These are phyloP conservation scores for Gortyna flavago DNA, from an alignment of 2,888 invertebrate genomes.

Conservation along the genomic window DNA sequence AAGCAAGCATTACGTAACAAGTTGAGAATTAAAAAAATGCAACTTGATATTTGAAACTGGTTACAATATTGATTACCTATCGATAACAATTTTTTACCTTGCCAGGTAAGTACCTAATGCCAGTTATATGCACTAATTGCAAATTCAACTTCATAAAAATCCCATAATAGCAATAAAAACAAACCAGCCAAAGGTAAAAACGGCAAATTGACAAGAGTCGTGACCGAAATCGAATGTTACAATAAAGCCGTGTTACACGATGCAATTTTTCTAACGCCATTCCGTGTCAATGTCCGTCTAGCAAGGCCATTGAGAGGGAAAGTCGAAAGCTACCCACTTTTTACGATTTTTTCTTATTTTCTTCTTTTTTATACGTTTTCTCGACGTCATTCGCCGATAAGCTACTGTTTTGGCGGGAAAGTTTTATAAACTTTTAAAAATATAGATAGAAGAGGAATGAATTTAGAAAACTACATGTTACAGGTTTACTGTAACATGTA, in stretches of 20 bases:
- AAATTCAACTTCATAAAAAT: conserved; percentile 19
- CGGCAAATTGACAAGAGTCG: conserved; percentile 65
- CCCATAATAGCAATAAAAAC: conserved; percentile 33
- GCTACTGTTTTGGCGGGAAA: conserved; percentile 35
- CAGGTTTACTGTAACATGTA: neutral
- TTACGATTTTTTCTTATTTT: conserved; percentile 70
- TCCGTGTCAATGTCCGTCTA: conserved; percentile 78
- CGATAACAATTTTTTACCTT: neutral
- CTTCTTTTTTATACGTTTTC: conserved; percentile 65
- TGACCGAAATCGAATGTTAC: conserved; percentile 76
- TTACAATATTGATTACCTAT: conserved; percentile 15
- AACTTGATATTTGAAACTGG: neutral
- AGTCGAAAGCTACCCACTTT: conserved; percentile 80
- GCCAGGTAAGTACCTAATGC: neutral
- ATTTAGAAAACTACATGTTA: no score
- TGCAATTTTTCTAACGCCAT: conserved; percentile 75
- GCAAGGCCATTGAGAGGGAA: conserved; percentile 82
- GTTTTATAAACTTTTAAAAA: neutral
- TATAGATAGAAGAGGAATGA: neutral
- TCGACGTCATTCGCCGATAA: conserved; percentile 49
- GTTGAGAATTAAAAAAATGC: neutral
- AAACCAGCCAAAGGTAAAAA: conserved; percentile 30
- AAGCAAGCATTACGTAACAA: conserved; percentile 3
- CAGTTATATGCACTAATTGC: conserved; percentile 4
- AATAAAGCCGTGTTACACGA: conserved; percentile 65